Conservation (phyloP, 2,797 vertebrate species). For the Liasis olivaceus region DNA sequence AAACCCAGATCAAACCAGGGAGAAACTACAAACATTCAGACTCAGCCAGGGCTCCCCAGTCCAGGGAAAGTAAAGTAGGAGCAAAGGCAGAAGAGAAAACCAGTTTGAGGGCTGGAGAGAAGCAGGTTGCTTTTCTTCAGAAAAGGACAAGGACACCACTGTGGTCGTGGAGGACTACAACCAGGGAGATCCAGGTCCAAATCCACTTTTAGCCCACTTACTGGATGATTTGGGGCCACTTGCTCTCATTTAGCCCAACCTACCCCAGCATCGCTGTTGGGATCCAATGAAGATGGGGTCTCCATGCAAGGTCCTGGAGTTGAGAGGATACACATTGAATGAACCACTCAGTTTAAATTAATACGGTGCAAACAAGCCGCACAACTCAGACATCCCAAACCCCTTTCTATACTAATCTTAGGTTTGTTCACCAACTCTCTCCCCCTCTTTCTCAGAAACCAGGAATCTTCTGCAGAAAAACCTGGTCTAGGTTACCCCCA, state of each 20-base stretch:
- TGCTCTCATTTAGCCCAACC: not conserved
- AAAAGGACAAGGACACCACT: not conserved
- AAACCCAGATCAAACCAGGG: not conserved
- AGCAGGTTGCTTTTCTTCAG: not conserved
- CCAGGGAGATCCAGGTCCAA: not conserved
- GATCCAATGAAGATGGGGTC: not conserved
- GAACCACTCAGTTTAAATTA: not conserved
- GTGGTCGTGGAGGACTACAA: not conserved
- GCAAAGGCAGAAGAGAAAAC: too few relatives aligned
- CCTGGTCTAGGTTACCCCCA: not conserved
- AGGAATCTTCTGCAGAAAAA: not conserved
- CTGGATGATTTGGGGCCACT: not conserved
- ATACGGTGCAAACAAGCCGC: not conserved
- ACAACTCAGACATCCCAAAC: not conserved
- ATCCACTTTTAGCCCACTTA: not conserved
- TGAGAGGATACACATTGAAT: not conserved
- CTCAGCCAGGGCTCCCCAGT: not conserved
- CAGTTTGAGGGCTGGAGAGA: not conserved
- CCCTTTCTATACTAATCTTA: not conserved
- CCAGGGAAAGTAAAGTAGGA: too few relatives aligned
- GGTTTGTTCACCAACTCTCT: not conserved
- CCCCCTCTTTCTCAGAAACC: not conserved
- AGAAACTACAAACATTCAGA: not conserved
- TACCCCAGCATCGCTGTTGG: not conserved
- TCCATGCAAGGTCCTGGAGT: not conserved